Conservation (phyloP, 2,113 vertebrate species). For the Aegithalos caudatus region DNA sequence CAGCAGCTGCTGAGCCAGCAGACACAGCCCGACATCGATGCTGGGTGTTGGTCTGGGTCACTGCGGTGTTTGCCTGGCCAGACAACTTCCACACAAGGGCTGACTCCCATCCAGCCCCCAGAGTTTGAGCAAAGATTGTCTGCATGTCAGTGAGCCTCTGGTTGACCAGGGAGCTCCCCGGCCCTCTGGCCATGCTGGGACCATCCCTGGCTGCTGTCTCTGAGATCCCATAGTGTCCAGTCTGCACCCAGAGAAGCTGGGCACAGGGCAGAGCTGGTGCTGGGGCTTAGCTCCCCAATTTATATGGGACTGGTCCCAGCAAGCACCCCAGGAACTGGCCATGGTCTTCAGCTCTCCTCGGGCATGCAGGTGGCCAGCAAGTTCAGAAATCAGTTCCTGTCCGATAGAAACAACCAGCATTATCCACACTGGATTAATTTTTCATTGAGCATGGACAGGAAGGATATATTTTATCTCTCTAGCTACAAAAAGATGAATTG, state of each 20-base stretch:
- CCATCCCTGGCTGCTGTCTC: neutral
- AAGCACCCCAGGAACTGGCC: neutral
- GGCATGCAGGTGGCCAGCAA: rapidly evolving
- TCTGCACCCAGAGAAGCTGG: neutral
- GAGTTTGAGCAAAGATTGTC: neutral
- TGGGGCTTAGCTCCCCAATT: neutral
- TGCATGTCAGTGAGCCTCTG: neutral
- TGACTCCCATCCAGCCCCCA: neutral
- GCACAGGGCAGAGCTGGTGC: neutral
- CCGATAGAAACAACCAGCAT: neutral
- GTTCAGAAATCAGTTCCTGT: neutral
- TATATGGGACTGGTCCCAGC: neutral
- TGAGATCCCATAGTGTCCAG: neutral
- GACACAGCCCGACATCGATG: rapidly evolving
- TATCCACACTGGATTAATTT: neutral
- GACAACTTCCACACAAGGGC: neutral
- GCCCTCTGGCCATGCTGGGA: neutral
- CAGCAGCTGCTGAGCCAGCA: neutral
- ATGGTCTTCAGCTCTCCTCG: rapidly evolving
- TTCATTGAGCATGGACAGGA: neutral
- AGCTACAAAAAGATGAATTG: neutral
- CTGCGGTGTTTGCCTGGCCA: rapidly evolving
- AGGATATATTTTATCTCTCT: neutral
- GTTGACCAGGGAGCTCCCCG: neutral
- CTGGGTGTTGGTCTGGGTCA: neutral